phyloP scores from a whole-genome alignment of 2,797 vertebrate species.

The Bothrops alternatus region DNA sequence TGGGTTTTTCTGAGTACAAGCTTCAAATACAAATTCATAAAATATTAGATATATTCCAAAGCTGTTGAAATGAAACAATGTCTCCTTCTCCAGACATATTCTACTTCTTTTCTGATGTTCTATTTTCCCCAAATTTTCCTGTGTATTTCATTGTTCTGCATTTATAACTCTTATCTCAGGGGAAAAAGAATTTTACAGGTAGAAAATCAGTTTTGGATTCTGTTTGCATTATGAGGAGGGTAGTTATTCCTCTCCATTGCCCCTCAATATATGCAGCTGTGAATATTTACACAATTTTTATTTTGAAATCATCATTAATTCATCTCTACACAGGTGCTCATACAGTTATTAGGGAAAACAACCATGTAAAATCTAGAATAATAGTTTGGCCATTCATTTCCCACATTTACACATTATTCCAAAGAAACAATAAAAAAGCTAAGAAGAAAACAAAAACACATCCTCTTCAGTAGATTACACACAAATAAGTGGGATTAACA shows the following conservation, averaged over 20 bases:
- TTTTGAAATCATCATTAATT: background rate
- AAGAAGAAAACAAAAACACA: background rate
- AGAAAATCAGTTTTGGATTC: background rate
- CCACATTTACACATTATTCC: background rate
- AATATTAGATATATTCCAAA: background rate
- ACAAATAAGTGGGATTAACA: background rate
- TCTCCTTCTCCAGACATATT: background rate
- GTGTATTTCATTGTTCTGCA: background rate
- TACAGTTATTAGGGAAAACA: background rate
- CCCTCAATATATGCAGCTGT: background rate
- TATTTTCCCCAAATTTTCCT: too few relatives aligned
- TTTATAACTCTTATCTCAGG: background rate
- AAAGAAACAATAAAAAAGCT: background rate
- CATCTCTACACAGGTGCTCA: background rate
- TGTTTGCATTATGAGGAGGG: background rate
- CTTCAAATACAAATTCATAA: background rate
- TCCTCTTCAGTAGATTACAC: background rate
- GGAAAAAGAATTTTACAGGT: background rate
- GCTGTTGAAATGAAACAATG: background rate
- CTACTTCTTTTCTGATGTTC: background rate
- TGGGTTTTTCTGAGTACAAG: background rate
- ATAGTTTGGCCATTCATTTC: background rate
- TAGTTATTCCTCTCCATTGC: background rate
- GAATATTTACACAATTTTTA: background rate
- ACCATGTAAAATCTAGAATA: background rate